These are phyloP conservation scores for Acrocephalus arundinaceus DNA, from an alignment of 2,113 vertebrate genomes.

Conservation along the genomic window DNA sequence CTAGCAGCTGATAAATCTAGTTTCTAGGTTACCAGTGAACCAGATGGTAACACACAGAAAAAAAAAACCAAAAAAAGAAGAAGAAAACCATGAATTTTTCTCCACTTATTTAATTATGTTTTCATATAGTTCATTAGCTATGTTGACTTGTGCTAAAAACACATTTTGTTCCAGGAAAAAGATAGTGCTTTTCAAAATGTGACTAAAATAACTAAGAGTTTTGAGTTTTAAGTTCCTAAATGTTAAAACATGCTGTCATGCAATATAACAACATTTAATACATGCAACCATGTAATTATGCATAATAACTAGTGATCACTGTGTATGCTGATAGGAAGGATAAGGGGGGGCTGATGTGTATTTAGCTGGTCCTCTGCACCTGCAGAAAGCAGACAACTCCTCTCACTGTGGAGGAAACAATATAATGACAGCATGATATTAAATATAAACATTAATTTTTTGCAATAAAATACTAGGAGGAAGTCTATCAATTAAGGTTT, in stretches of 20 bases:
- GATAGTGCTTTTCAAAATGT: conserved; percentile 2
- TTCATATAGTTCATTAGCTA: conserved; percentile 37
- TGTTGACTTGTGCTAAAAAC: conserved; percentile 19
- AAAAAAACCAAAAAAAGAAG: neutral
- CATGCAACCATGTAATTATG: conserved; percentile 70
- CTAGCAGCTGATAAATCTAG: conserved; percentile 31
- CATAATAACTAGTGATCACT: conserved; percentile 66
- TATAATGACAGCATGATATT: conserved; percentile 72
- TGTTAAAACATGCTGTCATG: conserved; percentile 66
- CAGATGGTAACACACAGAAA: conserved; percentile 16
- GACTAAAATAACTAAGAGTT: conserved; percentile 48
- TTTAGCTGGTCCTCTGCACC: conserved; percentile 71
- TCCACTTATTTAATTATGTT: conserved; percentile 33
- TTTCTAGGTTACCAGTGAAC: conserved; percentile 65
- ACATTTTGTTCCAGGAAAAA: conserved; percentile 3
- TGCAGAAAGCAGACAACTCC: conserved; percentile 72
- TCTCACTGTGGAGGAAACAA: conserved; percentile 72
- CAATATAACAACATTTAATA: conserved; percentile 69
- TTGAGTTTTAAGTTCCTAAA: conserved; percentile 61
- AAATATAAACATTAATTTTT: conserved; percentile 75
- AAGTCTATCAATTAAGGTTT: conserved; percentile 70
- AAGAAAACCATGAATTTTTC: neutral
- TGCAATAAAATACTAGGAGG: conserved; percentile 68
- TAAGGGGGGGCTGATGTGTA: conserved; percentile 20
- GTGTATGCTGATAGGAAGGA: conserved; percentile 18